Percentiles rank a stretch among this genome's conserved stretches.
Evolutionary conservation across 1,140 invertebrate genomes (phyloP).

Genomic region (Megalonaias nervosa): DNA sequence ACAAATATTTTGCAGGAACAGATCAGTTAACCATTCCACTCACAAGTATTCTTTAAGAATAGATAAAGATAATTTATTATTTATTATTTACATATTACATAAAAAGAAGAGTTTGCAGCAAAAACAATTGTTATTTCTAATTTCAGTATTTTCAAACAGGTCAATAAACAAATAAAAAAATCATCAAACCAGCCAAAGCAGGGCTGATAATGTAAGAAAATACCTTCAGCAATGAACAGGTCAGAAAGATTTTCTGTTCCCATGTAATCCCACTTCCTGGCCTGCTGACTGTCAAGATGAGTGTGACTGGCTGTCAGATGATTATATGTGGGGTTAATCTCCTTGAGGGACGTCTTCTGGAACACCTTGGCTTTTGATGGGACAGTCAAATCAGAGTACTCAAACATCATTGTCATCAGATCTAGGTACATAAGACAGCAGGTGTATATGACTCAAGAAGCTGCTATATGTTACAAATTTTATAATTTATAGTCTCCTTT

Average conservation of each 20-base stretch:
- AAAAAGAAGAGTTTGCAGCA: too few relatives aligned
- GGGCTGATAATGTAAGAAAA: not conserved
- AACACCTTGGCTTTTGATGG: slow-evolving; percentile 56
- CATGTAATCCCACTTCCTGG: slow-evolving; percentile 45
- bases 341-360: slow-evolving; percentile 52
- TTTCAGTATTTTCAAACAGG: too few relatives aligned
- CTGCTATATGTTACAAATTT: too few relatives aligned
- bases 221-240: slow-evolving; percentile 42
- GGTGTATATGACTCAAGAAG: too few relatives aligned
- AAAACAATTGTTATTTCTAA: too few relatives aligned
- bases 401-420: slow-evolving; percentile 60
- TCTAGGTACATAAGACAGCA: slow-evolving; percentile 21
- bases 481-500: too few relatives aligned
- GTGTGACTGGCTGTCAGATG: not conserved
- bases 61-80: too few relatives aligned
- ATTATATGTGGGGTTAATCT: slow-evolving; percentile 39
- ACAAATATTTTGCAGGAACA: too few relatives aligned
- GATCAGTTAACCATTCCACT: too few relatives aligned
- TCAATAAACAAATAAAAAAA: too few relatives aligned
- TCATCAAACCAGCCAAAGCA: not conserved
- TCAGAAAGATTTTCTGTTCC: slow-evolving; percentile 44
- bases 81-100: too few relatives aligned
- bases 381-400: slow-evolving; percentile 57
- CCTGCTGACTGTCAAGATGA: slow-evolving; percentile 46
- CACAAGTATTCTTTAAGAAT: too few relatives aligned